phyloP scores from a whole-genome alignment of 1,140 invertebrate genomes.

The Trichonephila clavipes region DNA sequence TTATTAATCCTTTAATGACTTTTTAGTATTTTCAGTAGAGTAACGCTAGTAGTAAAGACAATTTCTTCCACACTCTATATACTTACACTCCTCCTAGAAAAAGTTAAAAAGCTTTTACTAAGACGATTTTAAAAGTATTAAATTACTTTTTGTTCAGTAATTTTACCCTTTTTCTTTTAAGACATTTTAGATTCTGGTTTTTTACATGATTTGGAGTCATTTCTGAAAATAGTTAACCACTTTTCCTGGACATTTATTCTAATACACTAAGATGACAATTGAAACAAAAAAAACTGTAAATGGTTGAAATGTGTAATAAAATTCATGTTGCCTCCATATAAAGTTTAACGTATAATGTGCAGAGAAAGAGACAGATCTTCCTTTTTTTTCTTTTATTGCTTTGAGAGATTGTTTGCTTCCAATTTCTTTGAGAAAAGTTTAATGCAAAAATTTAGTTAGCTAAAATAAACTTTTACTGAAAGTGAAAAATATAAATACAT shows the following conservation, averaged over 20 bases:
- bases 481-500: too few species aligned
- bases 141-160: constrained; percentile 30
- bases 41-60: constrained; percentile 22
- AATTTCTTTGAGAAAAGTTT: too few species aligned
- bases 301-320: not conserved
- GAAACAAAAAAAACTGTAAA: not conserved
- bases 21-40: constrained; percentile 19
- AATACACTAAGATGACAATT: not conserved
- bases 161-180: not conserved
- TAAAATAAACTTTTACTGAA: too few species aligned
- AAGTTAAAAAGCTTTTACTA: constrained; percentile 11
- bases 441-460: too few species aligned
- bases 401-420: not conserved
- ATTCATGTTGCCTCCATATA: not conserved
- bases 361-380: not conserved
- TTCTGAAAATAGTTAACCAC: not conserved
- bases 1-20: not conserved
- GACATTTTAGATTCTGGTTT: not conserved
- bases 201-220: not conserved
- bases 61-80: constrained; percentile 12
- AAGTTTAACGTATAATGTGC: not conserved
- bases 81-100: not conserved
- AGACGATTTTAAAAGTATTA: not conserved
- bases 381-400: not conserved
- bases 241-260: not conserved